Evolutionary conservation across 1,140 invertebrate genomes (phyloP).

Genomic region (Cheumatopsyche charites): DNA sequence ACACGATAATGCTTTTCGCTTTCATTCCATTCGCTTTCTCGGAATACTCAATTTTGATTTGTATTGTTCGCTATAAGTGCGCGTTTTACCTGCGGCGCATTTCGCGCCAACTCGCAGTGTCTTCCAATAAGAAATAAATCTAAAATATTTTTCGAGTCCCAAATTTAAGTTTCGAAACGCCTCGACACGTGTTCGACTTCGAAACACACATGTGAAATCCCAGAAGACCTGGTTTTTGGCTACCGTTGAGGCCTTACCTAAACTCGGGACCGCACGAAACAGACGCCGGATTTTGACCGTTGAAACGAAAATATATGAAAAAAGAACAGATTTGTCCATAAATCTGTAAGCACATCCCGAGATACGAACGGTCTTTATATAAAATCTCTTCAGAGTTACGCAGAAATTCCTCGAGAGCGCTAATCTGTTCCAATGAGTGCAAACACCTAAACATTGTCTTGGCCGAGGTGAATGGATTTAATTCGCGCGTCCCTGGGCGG

Average conservation of each 20-base stretch:
- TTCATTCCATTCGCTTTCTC: neutral
- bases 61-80: neutral
- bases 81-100: neutral
- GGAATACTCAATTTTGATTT: neutral
- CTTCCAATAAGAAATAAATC: neutral
- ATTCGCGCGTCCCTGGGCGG: slow-evolving; percentile 9
- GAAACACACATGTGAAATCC: neutral
- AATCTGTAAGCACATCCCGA: no score
- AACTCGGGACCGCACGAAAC: no score
- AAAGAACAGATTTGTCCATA: no score
- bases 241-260: no score
- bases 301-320: no score
- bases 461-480: slow-evolving; percentile 20
- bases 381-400: no score
- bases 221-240: neutral
- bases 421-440: no score
- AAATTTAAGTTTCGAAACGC: slow-evolving; percentile 4
- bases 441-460: slow-evolving; percentile 2
- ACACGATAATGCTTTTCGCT: neutral
- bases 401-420: no score
- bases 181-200: neutral
- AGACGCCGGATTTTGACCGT: no score
- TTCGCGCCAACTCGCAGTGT: neutral
- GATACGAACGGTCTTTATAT: no score
- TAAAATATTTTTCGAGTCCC: slow-evolving; percentile 10